phyloP scores from a whole-genome alignment of 2,888 invertebrate species.

The Pecten maximus region DNA sequence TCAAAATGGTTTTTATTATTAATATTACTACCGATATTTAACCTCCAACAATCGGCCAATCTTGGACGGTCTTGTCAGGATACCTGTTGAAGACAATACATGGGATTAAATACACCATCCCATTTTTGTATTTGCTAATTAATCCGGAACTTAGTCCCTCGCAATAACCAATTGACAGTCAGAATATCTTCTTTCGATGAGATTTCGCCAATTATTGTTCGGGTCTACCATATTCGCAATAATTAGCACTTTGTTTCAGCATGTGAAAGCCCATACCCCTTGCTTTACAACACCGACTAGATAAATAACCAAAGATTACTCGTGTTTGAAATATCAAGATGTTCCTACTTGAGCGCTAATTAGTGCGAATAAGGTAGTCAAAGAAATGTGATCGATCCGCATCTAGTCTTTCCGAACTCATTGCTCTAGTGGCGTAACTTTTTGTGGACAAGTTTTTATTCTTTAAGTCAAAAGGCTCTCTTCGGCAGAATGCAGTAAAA shows the following conservation, averaged over 20 bases:
- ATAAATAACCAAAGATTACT: too few relatives aligned
- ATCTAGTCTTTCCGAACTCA: background rate
- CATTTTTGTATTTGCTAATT: background rate
- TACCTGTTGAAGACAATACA: constrained; percentile 15
- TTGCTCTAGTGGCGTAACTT: background rate
- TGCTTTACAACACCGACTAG: too few relatives aligned
- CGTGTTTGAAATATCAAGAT: background rate
- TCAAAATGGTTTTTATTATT: background rate
- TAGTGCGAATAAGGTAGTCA: background rate
- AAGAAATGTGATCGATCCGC: background rate
- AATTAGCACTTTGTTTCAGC: background rate
- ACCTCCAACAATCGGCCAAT: constrained; percentile 33
- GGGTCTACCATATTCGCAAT: background rate
- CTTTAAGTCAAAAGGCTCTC: background rate
- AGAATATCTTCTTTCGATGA: background rate
- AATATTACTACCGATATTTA: background rate
- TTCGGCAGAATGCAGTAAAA: too few relatives aligned
- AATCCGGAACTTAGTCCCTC: background rate
- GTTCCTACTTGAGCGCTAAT: background rate
- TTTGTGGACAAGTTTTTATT: background rate
- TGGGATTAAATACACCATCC: constrained; percentile 17
- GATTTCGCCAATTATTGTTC: background rate
- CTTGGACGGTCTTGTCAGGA: constrained; percentile 19
- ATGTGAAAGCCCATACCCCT: too few relatives aligned
- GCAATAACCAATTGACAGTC: background rate